Conservation (phyloP, 2,797 vertebrate genomes). For the Tenualosa thibaudeaui region DNA sequence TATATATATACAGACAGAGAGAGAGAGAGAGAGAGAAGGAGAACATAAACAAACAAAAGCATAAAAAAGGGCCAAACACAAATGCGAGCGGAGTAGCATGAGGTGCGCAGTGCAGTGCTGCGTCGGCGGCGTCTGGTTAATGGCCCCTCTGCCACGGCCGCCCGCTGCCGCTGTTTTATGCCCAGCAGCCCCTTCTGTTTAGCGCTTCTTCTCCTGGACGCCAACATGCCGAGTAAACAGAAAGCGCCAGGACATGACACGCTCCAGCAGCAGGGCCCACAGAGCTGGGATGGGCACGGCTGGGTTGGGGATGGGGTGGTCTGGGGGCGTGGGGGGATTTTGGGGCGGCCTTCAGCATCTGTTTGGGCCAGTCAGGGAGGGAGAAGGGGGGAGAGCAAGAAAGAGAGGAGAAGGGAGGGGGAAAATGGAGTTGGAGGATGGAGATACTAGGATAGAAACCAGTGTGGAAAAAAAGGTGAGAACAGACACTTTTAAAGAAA, state of each 20-base stretch:
- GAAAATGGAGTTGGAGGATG: neutral
- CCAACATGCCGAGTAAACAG: conserved; percentile 54
- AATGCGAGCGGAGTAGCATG: conserved; percentile 50
- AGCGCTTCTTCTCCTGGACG: conserved; percentile 54
- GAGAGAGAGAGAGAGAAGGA: neutral
- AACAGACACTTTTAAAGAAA: too few species aligned
- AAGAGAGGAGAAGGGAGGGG: neutral
- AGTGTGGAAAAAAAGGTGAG: neutral
- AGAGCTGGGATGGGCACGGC: neutral
- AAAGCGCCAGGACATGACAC: conserved; percentile 43
- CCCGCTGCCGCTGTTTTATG: conserved; percentile 56
- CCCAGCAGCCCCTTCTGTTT: conserved; percentile 64
- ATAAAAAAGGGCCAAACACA: conserved; percentile 54
- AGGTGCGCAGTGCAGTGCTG: neutral
- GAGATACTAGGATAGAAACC: neutral
- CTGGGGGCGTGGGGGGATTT: neutral
- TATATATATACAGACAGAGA: neutral
- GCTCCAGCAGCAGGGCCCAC: conserved; percentile 25
- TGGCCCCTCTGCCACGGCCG: conserved; percentile 68
- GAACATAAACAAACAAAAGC: neutral
- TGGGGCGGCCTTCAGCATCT: neutral
- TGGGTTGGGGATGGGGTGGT: neutral
- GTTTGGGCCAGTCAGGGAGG: neutral
- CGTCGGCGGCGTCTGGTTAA: conserved; percentile 72
- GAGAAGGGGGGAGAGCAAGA: neutral